These are phyloP conservation scores for Listronotus oregonensis DNA, from an alignment of 1,140 invertebrate genomes.

Conservation along the genomic window DNA sequence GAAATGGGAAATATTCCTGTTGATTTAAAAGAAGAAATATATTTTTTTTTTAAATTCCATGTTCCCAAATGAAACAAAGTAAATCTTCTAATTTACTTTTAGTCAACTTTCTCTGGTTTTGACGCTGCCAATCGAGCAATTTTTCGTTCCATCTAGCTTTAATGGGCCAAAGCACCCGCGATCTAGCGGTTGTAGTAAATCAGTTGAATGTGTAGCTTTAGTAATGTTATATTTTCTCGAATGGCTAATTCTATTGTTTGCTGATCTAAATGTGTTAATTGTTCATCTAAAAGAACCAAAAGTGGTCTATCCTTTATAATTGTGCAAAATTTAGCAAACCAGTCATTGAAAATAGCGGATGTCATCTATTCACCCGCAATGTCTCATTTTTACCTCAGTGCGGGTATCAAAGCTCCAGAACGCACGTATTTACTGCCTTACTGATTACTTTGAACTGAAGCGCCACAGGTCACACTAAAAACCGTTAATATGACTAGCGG, in stretches of 20 bases:
- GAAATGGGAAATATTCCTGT: neutral
- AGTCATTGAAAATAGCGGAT: neutral
- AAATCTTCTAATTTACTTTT: slow-evolving; percentile 3
- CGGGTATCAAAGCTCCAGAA: too few species aligned
- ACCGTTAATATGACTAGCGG: too few species aligned
- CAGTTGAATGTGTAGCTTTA: slow-evolving; percentile 11
- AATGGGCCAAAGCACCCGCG: too few species aligned
- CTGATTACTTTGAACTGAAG: too few species aligned
- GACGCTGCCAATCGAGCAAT: neutral
- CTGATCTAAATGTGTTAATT: neutral
- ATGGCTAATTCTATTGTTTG: slow-evolving; percentile 5
- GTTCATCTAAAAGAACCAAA: slow-evolving; percentile 10
- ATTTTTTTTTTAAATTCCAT: neutral
- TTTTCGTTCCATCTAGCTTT: neutral
- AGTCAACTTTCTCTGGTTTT: neutral
- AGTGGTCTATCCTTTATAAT: slow-evolving; percentile 7
- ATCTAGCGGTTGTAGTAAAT: neutral
- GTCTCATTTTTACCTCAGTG: too few species aligned
- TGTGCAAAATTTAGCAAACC: neutral
- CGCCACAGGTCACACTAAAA: too few species aligned
- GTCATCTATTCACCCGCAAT: neutral
- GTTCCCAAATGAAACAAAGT: slow-evolving; percentile 5
- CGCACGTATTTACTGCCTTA: too few species aligned
- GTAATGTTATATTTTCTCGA: slow-evolving; percentile 5
- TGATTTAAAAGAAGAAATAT: slow-evolving; percentile 9